Evolutionary conservation across 2,113 vertebrate genomes (phyloP).

Genomic region (Anarrhichthys ocellatus): DNA sequence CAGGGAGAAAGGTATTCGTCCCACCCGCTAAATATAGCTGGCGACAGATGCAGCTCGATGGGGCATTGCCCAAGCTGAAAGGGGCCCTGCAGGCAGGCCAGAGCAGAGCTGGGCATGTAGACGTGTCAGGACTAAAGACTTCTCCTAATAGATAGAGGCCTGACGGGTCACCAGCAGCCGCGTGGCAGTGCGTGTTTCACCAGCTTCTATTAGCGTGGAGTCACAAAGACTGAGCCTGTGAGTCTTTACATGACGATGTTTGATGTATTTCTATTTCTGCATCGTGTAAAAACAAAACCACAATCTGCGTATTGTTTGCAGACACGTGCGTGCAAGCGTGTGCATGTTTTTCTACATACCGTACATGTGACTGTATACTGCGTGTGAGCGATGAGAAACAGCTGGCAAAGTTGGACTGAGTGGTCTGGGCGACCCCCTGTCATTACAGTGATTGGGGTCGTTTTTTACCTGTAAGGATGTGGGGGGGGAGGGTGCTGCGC

Average conservation of each 20-base stretch:
- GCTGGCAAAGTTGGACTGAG: constrained; percentile 66
- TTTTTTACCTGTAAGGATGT: constrained; percentile 74
- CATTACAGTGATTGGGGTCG: constrained; percentile 74
- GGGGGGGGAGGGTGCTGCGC: constrained; percentile 18
- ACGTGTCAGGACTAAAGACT: constrained; percentile 62
- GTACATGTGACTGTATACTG: constrained; percentile 38
- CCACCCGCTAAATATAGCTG: constrained; percentile 81
- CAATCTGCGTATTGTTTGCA: not conserved
- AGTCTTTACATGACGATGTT: not conserved
- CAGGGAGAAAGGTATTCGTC: constrained; percentile 75
- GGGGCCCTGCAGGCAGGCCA: constrained; percentile 56
- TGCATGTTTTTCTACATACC: constrained; percentile 27
- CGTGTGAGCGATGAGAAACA: constrained; percentile 73
- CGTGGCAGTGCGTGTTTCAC: constrained; percentile 35
- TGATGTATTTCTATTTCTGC: not conserved
- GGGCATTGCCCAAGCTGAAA: constrained; percentile 69
- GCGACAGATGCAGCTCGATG: constrained; percentile 79
- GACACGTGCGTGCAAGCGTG: constrained; percentile 18
- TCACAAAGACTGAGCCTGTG: constrained; percentile 13
- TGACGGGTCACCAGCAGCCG: constrained; percentile 55
- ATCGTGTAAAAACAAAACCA: not conserved
- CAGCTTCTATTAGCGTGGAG: constrained; percentile 35
- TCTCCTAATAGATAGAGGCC: constrained; percentile 54
- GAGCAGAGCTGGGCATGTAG: constrained; percentile 49
- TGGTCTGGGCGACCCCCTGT: constrained; percentile 69